Base-by-base conservation (phyloP, 1,140 invertebrate genomes). In the Caenorhabditis tropicalis region DNA sequence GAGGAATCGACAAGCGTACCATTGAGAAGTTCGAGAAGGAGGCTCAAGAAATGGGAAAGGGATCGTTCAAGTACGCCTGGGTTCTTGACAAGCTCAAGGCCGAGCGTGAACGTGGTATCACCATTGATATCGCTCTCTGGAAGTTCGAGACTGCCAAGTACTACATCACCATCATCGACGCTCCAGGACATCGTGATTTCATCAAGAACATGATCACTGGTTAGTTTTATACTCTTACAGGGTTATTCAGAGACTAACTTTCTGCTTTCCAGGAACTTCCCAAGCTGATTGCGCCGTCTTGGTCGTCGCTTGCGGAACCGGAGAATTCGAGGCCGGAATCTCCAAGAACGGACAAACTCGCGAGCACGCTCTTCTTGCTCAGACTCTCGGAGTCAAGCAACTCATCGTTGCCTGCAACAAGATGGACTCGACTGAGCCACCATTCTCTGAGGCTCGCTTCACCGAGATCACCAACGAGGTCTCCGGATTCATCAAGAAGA, bases 141-240 rank as follows among this genome's bases (percentile, higher is more conserved):
- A 99, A 99, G 92, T 99, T 99, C 91, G 97, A 99, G 92, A 99
- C 97, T 2, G 93, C 94, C 51, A 98, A 96, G 91, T 99, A 96
- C 92, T 98, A 97, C 91, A 95, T 99, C 33, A 99, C 98, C 88
- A 98, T 99, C 92, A 99, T 99, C 92, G 98, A 99, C 92, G 97
- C 98, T 29, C 98, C 98, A 19, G 98, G 98, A 15, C 98, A 99
- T 93, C 95, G 97, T 92, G 98, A 99, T 94, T 99, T 99, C 94
- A 99, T 99, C 93, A 99, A 99, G 93, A 99, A 99, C 94, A 99
- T 99, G 98, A 99, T 99, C 91, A 99, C 97, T 70, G 96, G 83
- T 81, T 49, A 33, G 46, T 51, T 81, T 43, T 2, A n/a, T n/a
- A n/a, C n/a, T n/a, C n/a, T n/a, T n/a, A n/a, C n/a, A n/a, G n/a